Percentiles rank a stretch among this genome's conserved stretches.
Conservation (phyloP, 2,888 invertebrate species). For the Heterodera filipjevi region DNA sequence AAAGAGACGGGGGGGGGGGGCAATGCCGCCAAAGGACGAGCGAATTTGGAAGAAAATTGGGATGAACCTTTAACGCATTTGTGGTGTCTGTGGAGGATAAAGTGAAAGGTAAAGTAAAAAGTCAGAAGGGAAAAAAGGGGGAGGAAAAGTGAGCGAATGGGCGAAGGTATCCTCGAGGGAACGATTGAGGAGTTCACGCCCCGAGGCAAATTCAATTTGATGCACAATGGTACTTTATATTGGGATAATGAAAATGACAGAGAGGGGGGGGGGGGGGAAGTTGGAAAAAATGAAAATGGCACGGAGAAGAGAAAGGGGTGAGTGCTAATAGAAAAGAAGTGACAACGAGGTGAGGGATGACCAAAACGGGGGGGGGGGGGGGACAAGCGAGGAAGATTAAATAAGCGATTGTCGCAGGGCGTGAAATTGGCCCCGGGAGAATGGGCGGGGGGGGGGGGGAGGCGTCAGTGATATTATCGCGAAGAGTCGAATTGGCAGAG, state of each 20-base stretch:
- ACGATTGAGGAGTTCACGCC: conserved; percentile 1
- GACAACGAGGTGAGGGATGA: no score
- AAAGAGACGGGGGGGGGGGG: background rate
- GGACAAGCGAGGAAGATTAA: background rate
- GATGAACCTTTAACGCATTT: background rate
- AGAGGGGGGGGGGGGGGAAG: background rate
- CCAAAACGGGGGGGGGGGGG: no score
- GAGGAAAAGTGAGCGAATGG: background rate
- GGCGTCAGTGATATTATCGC: background rate
- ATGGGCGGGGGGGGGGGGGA: background rate
- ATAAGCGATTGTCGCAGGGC: background rate
- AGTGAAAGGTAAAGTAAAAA: background rate
- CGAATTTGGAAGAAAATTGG: background rate
- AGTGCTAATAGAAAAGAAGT: background rate
- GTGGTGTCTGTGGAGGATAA: background rate
- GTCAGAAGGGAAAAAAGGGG: background rate
- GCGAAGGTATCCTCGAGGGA: background rate
- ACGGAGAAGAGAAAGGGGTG: background rate
- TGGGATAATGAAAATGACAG: conserved; percentile 5
- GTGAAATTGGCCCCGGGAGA: conserved; percentile 15
- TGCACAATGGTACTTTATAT: background rate
- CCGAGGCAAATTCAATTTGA: conserved; percentile 6
- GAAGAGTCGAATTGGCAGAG: background rate
- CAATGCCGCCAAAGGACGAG: background rate
- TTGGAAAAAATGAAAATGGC: background rate